Base-by-base conservation (phyloP, 1,140 invertebrate species). In the Hycleus phaleratus region DNA sequence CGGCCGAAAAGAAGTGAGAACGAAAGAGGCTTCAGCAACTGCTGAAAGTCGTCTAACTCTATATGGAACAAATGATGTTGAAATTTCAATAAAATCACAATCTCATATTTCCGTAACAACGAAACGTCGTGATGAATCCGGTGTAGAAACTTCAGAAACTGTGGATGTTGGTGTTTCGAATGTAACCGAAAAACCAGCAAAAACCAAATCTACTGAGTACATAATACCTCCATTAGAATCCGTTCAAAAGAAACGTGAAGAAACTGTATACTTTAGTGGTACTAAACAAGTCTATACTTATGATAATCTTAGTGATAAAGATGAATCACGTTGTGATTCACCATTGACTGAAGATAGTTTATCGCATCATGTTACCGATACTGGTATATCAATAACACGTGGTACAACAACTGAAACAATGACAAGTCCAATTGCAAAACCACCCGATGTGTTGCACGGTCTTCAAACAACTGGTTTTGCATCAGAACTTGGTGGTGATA, bases 81-180 rank as follows among this genome's bases (percentile, higher is more conserved):
- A 79, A 70, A 79, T 79, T 51, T 78, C 77, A 4, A 79, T 79
- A 49, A 72, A 72, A 47, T 77, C 77, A 11, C 73, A 79, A 65
- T 78, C 77, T 10, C 75, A 77, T 51, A 79, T 79, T 48, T 77
- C 73, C 39, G 70, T 79, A 8, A 78, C 75, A 4, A 75, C 73
- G 6, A 74, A 68, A 3, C 60, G 65, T 24, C 67, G 69, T 12
- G 74, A 77, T 59, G 66, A 65, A 45, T 69, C 68, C 26, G 74
- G 74, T 8, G 70, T 63, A 38, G 73, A 77, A 67, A 76, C 73
- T 12, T 76, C 74, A 7, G 69, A 77, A 59, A 72, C 68, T 38
- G 71, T 76, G 7, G 75, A 77, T 65, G 72, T 77, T 26, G 74
- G 75, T 42, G 66, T 74, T 55, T 70, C 71, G 4, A 65, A 74